Evolutionary conservation across 2,888 invertebrate species (phyloP), one percentile per base, ranked within the genome.

Genomic region (Cephus spinipes): DNA sequence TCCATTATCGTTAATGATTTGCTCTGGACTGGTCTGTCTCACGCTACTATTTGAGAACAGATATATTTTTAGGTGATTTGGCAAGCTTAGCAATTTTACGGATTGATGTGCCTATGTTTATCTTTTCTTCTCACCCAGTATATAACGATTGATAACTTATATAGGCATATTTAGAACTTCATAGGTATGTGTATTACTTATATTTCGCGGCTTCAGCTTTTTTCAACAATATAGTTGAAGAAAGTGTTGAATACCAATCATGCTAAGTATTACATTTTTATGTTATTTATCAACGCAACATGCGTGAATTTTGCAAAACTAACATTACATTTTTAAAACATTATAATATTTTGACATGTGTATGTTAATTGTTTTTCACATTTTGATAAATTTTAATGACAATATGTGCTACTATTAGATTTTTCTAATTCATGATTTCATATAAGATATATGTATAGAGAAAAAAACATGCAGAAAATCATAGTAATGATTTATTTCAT

Each of bases 1-100:
- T 96, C 95, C 96, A 96, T 96, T 85, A 82, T 91, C n/a, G 74
- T 73, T 36, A 30, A 71, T 71, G 71, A 32, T 12, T 23, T 9
- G 23, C 23, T 23, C 55, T 23, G 55, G 55, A 55, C 55, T 55
- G 55, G 1, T 23, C 6, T 55, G 15, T 55, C 55, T 55, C 55
- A 55, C 23, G 23, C 55, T 55, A 9, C 15, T 15, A 23, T 55
- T 23, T 55, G 55, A 23, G 55, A 55, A 55, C 55, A 23, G 55
- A 55, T 31, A 71, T 71, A 71, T 71, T 71, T 71, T 71, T 71
- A 71, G 71, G 71, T 23, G 71, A 71, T 71, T 71, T 71, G 31
- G 71, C 71, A 33, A 71, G 71, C 71, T 31, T 71, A 23, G 71
- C 55, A 23, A 23, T 9, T 55, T 55, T 55, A 23, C 55, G 55